phyloP scores from a whole-genome alignment of 2,888 invertebrate species.

The Polymixis flavicincta region DNA sequence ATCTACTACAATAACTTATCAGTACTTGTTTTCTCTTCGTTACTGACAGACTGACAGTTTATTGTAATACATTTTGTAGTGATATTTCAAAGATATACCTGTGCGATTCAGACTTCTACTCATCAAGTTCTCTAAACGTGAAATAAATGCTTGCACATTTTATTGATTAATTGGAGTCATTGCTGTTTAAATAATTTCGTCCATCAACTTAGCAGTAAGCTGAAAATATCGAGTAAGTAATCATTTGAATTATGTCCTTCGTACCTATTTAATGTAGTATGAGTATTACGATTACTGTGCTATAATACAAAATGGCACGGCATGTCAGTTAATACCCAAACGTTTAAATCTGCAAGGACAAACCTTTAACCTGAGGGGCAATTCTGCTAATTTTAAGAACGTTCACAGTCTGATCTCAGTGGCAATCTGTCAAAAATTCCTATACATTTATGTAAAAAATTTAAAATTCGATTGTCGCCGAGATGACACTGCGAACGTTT shows the following conservation, averaged over 20 bases:
- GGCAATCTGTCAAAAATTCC: too few relatives aligned
- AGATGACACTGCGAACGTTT: too few relatives aligned
- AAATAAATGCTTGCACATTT: conserved; percentile 7
- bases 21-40: conserved; percentile 74
- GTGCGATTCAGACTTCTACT: conserved; percentile 19
- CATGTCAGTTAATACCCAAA: conserved; percentile 10
- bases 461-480: too few relatives aligned
- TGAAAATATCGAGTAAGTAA: conserved; percentile 43
- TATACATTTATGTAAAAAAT: too few relatives aligned
- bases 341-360: conserved; percentile 21
- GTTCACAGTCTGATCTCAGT: too few relatives aligned
- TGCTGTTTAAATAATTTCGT: not conserved
- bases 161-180: conserved; percentile 27
- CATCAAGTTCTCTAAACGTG: conserved; percentile 9
- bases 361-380: not conserved
- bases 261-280: not conserved
- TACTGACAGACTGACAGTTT: conserved; percentile 65
- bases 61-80: conserved; percentile 52
- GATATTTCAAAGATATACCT: conserved; percentile 60
- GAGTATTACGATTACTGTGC: not conserved
- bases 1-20: conserved; percentile 77
- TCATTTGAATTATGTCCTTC: conserved; percentile 25
- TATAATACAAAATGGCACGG: not conserved
- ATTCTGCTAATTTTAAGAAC: too few relatives aligned
- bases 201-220: not conserved